Percentiles rank a stretch among this genome's conserved stretches.
phyloP scores from a whole-genome alignment of 2,113 vertebrate species.

The Pteruthius melanotis region DNA sequence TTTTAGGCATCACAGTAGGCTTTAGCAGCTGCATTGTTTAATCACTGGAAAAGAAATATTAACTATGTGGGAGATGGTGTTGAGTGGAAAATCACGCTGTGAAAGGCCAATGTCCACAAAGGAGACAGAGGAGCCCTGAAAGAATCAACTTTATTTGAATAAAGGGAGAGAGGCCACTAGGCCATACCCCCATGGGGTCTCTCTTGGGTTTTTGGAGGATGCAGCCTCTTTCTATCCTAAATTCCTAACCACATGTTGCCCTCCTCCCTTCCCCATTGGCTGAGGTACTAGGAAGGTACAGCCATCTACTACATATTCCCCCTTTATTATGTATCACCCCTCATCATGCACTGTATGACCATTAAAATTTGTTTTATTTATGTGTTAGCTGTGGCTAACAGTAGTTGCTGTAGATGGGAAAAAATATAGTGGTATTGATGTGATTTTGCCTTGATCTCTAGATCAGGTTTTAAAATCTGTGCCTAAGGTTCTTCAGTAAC shows the following conservation, averaged over 20 bases:
- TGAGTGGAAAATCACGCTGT: neutral
- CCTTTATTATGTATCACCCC: neutral
- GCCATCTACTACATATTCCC: neutral
- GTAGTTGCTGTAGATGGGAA: neutral
- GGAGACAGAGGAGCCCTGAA: neutral
- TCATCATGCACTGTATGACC: neutral
- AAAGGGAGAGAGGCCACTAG: neutral
- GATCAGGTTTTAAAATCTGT: neutral
- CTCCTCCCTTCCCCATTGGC: neutral
- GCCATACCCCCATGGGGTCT: rapidly evolving
- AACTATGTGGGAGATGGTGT: neutral
- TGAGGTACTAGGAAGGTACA: neutral
- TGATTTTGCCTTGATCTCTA: neutral
- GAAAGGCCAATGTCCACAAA: neutral
- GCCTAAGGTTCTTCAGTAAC: neutral
- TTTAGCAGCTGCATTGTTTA: neutral
- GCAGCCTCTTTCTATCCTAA: neutral
- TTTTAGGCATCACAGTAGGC: neutral
- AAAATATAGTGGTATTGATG: neutral
- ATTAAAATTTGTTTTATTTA: neutral
- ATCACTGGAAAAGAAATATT: neutral
- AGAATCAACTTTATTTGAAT: rapidly evolving
- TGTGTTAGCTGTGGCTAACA: neutral
- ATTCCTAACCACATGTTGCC: neutral
- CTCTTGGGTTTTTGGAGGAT: neutral